phyloP scores from a whole-genome alignment of 2,113 vertebrate species.

The Malurus cyaneus region DNA sequence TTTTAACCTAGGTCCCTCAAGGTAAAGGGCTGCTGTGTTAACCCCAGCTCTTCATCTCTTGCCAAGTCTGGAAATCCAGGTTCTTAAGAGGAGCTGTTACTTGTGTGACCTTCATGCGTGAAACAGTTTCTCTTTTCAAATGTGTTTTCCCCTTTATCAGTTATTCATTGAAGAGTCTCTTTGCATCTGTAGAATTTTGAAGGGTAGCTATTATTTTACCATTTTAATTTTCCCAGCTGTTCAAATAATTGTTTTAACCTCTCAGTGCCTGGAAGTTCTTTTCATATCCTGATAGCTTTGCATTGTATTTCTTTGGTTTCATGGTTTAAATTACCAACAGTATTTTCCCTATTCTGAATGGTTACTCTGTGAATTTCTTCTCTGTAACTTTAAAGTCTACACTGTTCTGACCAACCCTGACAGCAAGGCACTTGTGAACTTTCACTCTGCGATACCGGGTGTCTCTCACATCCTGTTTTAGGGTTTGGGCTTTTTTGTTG shows the following conservation, averaged over 20 bases:
- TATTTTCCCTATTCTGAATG: neutral
- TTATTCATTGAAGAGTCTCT: conserved; percentile 74
- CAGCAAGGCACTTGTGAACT: neutral
- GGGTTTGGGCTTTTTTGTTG: neutral
- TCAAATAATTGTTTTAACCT: conserved; percentile 74
- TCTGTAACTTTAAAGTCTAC: neutral
- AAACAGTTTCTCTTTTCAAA: conserved; percentile 54
- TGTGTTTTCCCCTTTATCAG: conserved; percentile 72
- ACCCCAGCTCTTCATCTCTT: conserved; percentile 21
- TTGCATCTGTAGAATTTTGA: conserved; percentile 69
- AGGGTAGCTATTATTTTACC: conserved; percentile 74
- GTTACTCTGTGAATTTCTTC: neutral
- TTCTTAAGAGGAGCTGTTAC: conserved; percentile 48
- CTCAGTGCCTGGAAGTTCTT: conserved; percentile 60
- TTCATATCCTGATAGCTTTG: conserved; percentile 40
- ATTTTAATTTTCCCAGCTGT: conserved; percentile 76
- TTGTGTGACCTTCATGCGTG: conserved; percentile 69
- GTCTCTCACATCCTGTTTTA: neutral
- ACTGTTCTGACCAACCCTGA: neutral
- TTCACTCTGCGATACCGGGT: neutral
- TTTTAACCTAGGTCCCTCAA: neutral
- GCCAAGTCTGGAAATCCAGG: conserved; percentile 32
- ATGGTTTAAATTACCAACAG: neutral
- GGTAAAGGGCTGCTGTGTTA: conserved; percentile 15
- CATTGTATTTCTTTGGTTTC: conserved; percentile 24